Evolutionary conservation across 1,140 invertebrate species (phyloP).

Genomic region (Capitella teleta): DNA sequence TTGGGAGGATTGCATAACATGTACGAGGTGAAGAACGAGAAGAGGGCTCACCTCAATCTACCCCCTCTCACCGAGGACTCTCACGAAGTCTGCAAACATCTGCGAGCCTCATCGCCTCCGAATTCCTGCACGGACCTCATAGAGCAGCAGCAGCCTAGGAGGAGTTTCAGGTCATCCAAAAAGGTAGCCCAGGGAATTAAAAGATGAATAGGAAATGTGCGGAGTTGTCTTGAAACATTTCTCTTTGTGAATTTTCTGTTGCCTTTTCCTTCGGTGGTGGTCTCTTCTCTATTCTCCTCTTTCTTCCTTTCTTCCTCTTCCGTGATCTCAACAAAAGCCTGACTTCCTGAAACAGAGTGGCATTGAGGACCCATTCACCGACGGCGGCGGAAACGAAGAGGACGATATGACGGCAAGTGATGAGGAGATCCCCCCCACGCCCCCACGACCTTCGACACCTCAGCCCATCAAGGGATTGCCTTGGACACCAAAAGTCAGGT

Average conservation of each 20-base stretch:
- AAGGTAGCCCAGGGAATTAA: not conserved
- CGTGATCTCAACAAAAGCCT: not conserved
- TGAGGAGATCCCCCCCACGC: constrained; percentile 24
- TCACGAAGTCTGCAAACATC: constrained; percentile 77
- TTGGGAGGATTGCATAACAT: constrained; percentile 78
- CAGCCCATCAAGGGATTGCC: constrained; percentile 54
- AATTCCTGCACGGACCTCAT: constrained; percentile 82
- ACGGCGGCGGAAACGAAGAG: constrained; percentile 15
- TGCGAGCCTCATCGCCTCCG: constrained; percentile 90
- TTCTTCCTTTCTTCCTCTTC: not conserved
- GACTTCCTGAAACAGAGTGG: constrained; percentile 69
- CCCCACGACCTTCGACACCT: constrained; percentile 16
- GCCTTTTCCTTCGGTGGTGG: not conserved
- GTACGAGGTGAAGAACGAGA: constrained; percentile 59
- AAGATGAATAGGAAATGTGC: too few species aligned
- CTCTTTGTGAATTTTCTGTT: too few species aligned
- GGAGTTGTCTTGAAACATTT: too few species aligned
- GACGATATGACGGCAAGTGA: constrained; percentile 22
- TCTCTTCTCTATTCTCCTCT: not conserved
- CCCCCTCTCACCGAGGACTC: constrained; percentile 77
- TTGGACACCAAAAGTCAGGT: constrained; percentile 84
- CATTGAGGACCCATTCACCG: constrained; percentile 60
- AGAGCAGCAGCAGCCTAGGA: constrained; percentile 46
- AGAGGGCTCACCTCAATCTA: constrained; percentile 61
- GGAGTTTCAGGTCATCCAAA: not conserved